A percentile compares a stretch with the other conserved stretches of the same genome.
Conservation (phyloP, 2,888 invertebrate genomes). For the Tetragonula carbonaria region DNA sequence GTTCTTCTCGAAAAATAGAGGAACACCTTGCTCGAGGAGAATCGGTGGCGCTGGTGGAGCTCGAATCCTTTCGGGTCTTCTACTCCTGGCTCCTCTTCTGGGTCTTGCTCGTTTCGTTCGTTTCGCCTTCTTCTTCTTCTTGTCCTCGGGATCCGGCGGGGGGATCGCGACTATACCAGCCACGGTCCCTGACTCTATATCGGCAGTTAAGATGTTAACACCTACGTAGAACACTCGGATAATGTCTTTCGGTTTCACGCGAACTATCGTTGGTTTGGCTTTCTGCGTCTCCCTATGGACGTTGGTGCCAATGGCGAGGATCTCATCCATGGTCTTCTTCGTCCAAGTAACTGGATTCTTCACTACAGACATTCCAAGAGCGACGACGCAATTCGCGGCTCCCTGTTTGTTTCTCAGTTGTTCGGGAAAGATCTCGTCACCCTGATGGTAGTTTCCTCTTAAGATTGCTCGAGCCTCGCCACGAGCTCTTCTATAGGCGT, state of each 20-base stretch:
- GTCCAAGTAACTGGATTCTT: slow-evolving; percentile 80
- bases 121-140: slow-evolving; percentile 64
- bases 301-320: slow-evolving; percentile 74
- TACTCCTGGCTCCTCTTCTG: slow-evolving; percentile 39
- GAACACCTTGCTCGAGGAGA: slow-evolving; percentile 74
- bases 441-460: slow-evolving; percentile 75
- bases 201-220: slow-evolving; percentile 77
- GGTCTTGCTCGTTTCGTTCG: slow-evolving; percentile 37
- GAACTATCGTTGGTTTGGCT: slow-evolving; percentile 46
- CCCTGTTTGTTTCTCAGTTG: slow-evolving; percentile 73
- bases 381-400: slow-evolving; percentile 78
- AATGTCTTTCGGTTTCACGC: slow-evolving; percentile 74
- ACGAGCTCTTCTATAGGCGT: slow-evolving; percentile 75
- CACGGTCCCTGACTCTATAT: slow-evolving; percentile 73
- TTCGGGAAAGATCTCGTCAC: slow-evolving; percentile 75
- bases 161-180: slow-evolving; percentile 73
- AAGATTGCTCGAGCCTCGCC: slow-evolving; percentile 79
- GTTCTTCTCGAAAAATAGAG: slow-evolving; percentile 76
- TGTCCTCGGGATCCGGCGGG: slow-evolving; percentile 73
- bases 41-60: slow-evolving; percentile 72
- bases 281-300: slow-evolving; percentile 75
- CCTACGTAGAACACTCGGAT: slow-evolving; percentile 79
- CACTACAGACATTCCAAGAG: slow-evolving; percentile 78
- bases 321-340: slow-evolving; percentile 79
- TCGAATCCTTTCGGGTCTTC: slow-evolving; percentile 43